These are phyloP conservation scores for Passer domesticus DNA, from an alignment of 2,113 vertebrate genomes.

Conservation along the genomic window DNA sequence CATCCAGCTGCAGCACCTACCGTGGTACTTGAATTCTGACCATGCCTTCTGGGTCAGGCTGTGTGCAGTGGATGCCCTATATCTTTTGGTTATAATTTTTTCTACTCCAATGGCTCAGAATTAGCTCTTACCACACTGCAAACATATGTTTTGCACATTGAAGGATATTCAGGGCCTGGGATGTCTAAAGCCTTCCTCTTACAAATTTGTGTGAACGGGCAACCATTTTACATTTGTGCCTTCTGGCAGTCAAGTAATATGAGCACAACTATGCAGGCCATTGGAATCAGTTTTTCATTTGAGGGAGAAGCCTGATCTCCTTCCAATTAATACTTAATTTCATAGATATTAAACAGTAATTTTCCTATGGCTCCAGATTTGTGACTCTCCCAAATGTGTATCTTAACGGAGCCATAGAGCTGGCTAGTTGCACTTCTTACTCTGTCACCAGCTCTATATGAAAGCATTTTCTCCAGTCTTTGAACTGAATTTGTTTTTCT, in stretches of 20 bases:
- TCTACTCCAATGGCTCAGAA: not conserved
- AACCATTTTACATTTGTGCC: not conserved
- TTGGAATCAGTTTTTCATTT: not conserved
- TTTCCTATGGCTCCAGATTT: not conserved
- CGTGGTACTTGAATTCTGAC: not conserved
- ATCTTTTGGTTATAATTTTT: not conserved
- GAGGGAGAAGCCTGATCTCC: not conserved
- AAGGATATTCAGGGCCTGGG: not conserved
- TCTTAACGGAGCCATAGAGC: not conserved
- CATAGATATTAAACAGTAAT: not conserved
- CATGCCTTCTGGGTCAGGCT: not conserved
- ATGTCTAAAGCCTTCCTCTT: not conserved
- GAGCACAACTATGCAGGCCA: not conserved
- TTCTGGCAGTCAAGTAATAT: not conserved
- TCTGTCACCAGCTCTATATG: not conserved
- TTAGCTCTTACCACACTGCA: not conserved
- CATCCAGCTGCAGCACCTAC: not conserved
- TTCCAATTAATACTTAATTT: constrained; percentile 15
- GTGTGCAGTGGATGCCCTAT: not conserved
- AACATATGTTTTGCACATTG: not conserved
- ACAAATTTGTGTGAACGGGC: not conserved
- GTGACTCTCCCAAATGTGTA: not conserved
- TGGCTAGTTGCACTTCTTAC: not conserved
- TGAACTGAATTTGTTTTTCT: not conserved
- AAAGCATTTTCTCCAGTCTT: not conserved